Conservation (phyloP, 1,140 invertebrate species). For the Bombus soroeensis region DNA sequence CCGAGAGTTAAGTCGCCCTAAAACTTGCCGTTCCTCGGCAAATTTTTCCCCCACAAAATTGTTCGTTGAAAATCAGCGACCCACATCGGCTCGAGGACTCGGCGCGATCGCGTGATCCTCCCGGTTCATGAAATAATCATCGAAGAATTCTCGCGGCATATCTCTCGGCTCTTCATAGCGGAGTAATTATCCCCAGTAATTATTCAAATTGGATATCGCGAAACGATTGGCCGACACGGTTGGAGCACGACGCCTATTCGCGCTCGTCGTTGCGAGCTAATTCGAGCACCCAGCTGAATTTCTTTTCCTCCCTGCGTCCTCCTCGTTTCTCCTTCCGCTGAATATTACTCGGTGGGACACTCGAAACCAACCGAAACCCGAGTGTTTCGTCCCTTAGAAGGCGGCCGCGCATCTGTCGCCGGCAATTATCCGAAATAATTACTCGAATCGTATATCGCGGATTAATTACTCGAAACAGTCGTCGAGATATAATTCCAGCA, state of each 20-base stretch:
- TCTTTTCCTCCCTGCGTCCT: not conserved
- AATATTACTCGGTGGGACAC: not conserved
- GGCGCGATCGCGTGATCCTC: not conserved
- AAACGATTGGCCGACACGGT: not conserved
- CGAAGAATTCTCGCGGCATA: not conserved
- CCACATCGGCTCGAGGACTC: not conserved
- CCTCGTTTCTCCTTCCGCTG: not conserved
- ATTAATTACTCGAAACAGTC: not conserved
- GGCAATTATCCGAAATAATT: not conserved
- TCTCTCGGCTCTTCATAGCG: not conserved
- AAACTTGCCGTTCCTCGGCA: not conserved
- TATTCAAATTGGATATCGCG: constrained; percentile 41
- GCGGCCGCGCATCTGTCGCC: not conserved
- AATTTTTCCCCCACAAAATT: too few relatives aligned
- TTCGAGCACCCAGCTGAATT: not conserved
- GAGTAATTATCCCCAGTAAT: constrained; percentile 25
- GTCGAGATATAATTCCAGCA: not conserved
- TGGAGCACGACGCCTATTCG: not conserved
- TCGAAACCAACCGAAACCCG: not conserved
- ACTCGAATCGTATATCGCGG: not conserved
- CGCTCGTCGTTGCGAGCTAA: not conserved
- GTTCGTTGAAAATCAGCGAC: not conserved
- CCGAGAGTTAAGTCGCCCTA: not conserved
- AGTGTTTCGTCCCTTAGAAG: constrained; percentile 6
- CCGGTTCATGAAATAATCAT: not conserved